These are phyloP conservation scores for Scaptomyza caliginosa DNA, from an alignment of 2,888 invertebrate species.

Conservation along the genomic window DNA sequence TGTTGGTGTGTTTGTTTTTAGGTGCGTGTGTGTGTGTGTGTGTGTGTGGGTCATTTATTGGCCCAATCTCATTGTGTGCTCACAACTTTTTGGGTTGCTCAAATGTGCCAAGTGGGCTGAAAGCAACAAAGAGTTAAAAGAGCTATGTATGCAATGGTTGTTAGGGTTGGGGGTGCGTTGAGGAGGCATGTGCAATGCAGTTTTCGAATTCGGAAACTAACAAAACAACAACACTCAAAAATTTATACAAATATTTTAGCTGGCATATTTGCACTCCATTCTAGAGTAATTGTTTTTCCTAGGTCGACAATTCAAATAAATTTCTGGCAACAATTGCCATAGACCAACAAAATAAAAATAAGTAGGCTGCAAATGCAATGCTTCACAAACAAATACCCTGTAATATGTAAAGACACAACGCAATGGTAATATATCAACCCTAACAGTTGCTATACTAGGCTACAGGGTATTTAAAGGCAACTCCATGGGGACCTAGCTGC, in stretches of 20 bases:
- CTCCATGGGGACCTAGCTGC: constrained; percentile 1
- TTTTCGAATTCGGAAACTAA: constrained; percentile 38
- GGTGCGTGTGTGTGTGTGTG: constrained; percentile 15
- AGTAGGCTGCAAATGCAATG: neutral
- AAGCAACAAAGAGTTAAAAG: constrained; percentile 4
- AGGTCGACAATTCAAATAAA: constrained; percentile 67
- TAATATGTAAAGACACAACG: neutral
- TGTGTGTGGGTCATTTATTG: constrained; percentile 65
- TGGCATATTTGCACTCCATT: constrained; percentile 75
- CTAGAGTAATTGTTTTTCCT: constrained; percentile 68
- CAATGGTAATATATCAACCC: neutral
- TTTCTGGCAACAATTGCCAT: constrained; percentile 47
- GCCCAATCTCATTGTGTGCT: constrained; percentile 66
- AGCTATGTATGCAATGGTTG: neutral
- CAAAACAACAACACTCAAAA: constrained; percentile 50
- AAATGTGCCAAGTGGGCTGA: constrained; percentile 25
- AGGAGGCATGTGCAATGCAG: constrained; percentile 14
- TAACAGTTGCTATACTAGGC: accelerated
- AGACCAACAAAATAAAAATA: constrained; percentile 20
- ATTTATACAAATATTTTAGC: constrained; percentile 64
- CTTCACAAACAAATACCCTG: constrained; percentile 2
- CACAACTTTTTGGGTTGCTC: constrained; percentile 46
- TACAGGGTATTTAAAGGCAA: constrained; percentile 8
- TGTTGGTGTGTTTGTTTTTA: neutral
- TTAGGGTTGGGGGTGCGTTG: neutral